These are phyloP conservation scores for Fabriciana adippe DNA, from an alignment of 2,888 invertebrate species.

Conservation along the genomic window DNA sequence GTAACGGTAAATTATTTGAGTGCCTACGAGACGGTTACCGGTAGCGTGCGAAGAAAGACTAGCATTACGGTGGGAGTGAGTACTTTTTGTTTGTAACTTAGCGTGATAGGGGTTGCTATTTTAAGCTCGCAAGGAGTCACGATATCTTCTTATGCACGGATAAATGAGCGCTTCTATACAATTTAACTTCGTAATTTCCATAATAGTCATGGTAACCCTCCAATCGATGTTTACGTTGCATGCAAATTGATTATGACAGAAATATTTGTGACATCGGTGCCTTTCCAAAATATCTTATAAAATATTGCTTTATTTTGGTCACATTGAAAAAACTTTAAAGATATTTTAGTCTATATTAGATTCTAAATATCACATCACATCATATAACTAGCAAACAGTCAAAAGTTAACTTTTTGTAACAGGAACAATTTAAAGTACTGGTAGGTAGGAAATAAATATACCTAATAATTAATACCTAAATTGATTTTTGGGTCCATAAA, in stretches of 20 bases:
- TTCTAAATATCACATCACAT: no score
- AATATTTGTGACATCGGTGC: slow-evolving; percentile 22
- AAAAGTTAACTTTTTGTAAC: no score
- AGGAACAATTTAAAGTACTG: no score
- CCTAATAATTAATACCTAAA: no score
- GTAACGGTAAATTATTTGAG: slow-evolving; percentile 34
- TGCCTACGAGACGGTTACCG: slow-evolving; percentile 52
- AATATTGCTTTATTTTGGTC: not conserved
- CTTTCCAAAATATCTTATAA: slow-evolving; percentile 3
- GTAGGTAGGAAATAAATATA: no score
- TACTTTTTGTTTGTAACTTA: slow-evolving; percentile 59
- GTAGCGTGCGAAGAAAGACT: slow-evolving; percentile 68
- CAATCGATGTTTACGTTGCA: slow-evolving; percentile 31
- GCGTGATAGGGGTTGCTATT: slow-evolving; percentile 73
- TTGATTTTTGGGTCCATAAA: no score
- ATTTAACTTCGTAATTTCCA: slow-evolving; percentile 43
- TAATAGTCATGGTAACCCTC: slow-evolving; percentile 37
- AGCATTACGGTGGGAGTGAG: slow-evolving; percentile 46
- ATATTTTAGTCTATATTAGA: no score
- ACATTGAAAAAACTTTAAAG: not conserved
- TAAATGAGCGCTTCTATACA: slow-evolving; percentile 42
- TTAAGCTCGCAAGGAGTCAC: slow-evolving; percentile 67
- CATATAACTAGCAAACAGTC: no score
- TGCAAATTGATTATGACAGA: slow-evolving; percentile 36
- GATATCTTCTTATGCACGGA: slow-evolving; percentile 57